Evolutionary conservation across 2,888 invertebrate species (phyloP).

Genomic region (Metallyticus violacea): DNA sequence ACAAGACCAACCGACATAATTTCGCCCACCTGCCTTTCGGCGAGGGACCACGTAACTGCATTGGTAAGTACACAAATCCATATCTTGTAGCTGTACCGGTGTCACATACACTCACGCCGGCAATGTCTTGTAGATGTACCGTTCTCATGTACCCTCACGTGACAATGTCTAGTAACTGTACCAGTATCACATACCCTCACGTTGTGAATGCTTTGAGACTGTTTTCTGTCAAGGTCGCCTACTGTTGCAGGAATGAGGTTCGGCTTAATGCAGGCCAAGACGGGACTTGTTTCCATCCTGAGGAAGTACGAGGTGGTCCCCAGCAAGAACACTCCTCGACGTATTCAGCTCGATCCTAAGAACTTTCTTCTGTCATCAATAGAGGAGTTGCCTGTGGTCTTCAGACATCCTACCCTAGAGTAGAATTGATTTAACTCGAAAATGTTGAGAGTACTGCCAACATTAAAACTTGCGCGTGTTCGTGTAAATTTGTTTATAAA

Average conservation of each 20-base stretch:
- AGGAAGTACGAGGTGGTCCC: constrained; percentile 14
- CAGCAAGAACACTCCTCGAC: constrained; percentile 19
- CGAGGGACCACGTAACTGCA: constrained; percentile 20
- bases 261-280: constrained; percentile 21
- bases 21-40: constrained; percentile 13
- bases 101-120: too few relatives aligned
- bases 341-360: constrained; percentile 1
- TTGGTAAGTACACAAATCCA: constrained; percentile 19
- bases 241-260: constrained; percentile 27
- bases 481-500: too few relatives aligned
- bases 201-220: too few relatives aligned
- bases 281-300: constrained; percentile 20
- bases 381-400: not conserved
- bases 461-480: too few relatives aligned
- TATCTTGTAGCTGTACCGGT: too few relatives aligned
- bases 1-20: not conserved
- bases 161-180: too few relatives aligned
- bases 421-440: not conserved
- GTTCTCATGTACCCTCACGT: too few relatives aligned
- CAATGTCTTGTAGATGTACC: too few relatives aligned
- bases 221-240: not conserved
- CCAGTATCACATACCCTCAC: too few relatives aligned
- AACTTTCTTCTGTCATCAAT: not conserved
- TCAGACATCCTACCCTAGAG: not conserved
- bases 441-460: too few relatives aligned